Evolutionary conservation across 2,888 invertebrate genomes (phyloP), one percentile per base, ranked within the genome.

Genomic region (Meteorus colon): DNA sequence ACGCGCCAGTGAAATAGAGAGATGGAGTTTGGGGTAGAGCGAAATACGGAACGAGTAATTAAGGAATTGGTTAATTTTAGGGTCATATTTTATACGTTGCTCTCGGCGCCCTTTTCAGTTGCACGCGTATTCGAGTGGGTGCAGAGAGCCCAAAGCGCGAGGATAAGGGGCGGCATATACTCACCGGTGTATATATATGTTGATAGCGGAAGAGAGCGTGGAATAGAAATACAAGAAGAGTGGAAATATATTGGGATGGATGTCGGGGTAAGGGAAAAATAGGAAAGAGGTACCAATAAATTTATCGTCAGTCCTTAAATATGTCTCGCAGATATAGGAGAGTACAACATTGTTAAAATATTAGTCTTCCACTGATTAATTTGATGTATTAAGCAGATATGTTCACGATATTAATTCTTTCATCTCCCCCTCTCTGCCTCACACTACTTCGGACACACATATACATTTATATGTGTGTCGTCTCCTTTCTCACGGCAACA

Each of bases 11-110:
- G 62, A 67, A 69, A 68, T 48, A 74, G 68, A 68, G 55, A 63
- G 34, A 77, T 72, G 24, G 48, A 48, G 60, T 60, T 31, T 24
- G 41, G 67, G 45, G 48, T 63, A 66, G 70, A 75, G 75, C 71
- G 70, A 84, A 83, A 85, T 85, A 81, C 84, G 83, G 83, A 85
- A 83, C 81, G 85, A 85, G 86, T 87, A 88, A 87, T 88, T 86
- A 87, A 86, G 85, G 84, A 86, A 87, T 87, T 83, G 85, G 88
- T 88, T 88, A 86, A 88, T 88, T 88, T 86, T 85, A 84, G 84
- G 83, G 83, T 82, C 84, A 85, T 88, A 87, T 86, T 88, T 88
- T 76, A 73, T 51, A 67, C 76, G 55, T 72, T 67, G 45, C 72
- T 71, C 63, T 72, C 72, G 4, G 59, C 71, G 41, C 72, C 63